phyloP scores from a whole-genome alignment of 2,888 invertebrate genomes.

The Orchestes rusci region DNA sequence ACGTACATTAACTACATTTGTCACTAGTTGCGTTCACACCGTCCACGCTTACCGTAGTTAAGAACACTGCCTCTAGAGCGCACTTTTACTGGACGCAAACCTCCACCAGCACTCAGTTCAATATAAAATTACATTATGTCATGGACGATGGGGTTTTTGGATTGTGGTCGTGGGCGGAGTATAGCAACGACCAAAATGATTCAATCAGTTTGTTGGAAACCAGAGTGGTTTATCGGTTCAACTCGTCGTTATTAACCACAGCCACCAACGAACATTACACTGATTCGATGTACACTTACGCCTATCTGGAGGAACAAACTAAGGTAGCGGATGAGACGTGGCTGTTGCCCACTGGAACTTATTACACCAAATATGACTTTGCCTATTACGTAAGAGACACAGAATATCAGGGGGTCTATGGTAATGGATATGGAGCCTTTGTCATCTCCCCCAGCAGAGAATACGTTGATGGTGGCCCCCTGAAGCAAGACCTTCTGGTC shows the following conservation, averaged over 20 bases:
- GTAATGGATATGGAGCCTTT: slow-evolving; percentile 19
- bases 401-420: slow-evolving; percentile 17
- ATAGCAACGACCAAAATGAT: slow-evolving; percentile 1
- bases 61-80: slow-evolving; percentile 5
- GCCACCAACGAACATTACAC: slow-evolving; percentile 9
- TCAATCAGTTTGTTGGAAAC: slow-evolving; percentile 1
- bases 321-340: slow-evolving; percentile 19
- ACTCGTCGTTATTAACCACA: slow-evolving; percentile 12
- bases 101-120: not conserved
- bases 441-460: slow-evolving; percentile 15
- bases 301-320: slow-evolving; percentile 14
- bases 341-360: slow-evolving; percentile 17
- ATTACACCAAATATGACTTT: slow-evolving; percentile 19
- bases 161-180: slow-evolving; percentile 8
- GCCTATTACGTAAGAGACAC: slow-evolving; percentile 16
- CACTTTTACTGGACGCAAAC: slow-evolving; percentile 7
- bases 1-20: too few relatives aligned
- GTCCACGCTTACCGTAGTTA: not conserved
- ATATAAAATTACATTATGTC: slow-evolving; percentile 7
- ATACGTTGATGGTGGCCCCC: slow-evolving; percentile 18
- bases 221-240: slow-evolving; percentile 3
- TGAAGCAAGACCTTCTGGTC: slow-evolving; percentile 17
- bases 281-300: slow-evolving; percentile 11
- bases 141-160: slow-evolving; percentile 5
- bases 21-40: too few relatives aligned